These are phyloP conservation scores for Orgyia antiqua DNA, from an alignment of 2,888 invertebrate genomes.

Conservation along the genomic window DNA sequence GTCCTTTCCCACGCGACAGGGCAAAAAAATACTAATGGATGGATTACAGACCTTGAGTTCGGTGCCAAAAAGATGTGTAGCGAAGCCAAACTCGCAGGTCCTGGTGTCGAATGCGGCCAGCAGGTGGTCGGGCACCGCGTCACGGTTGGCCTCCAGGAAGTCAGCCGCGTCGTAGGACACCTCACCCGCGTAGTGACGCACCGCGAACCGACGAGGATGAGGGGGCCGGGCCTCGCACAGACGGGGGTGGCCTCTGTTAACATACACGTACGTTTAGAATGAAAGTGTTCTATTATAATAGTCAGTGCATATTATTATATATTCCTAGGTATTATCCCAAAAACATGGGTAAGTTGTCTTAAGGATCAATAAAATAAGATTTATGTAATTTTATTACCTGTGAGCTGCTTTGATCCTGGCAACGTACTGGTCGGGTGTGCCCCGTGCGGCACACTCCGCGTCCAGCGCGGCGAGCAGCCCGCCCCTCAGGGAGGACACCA, in stretches of 20 bases:
- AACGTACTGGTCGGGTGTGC: slow-evolving; percentile 77
- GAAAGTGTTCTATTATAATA: too few relatives aligned
- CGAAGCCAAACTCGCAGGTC: slow-evolving; percentile 97
- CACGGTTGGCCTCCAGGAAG: slow-evolving; percentile 94
- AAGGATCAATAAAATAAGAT: background rate
- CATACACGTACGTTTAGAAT: too few relatives aligned
- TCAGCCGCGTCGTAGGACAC: slow-evolving; percentile 94
- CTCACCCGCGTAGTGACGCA: slow-evolving; percentile 88
- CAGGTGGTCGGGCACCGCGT: slow-evolving; percentile 94
- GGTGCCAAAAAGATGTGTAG: slow-evolving; percentile 95
- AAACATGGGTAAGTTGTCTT: too few relatives aligned
- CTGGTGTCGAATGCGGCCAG: slow-evolving; percentile 95
- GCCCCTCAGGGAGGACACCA: slow-evolving; percentile 94
- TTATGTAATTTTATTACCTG: slow-evolving; percentile 26
- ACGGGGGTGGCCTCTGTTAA: slow-evolving; percentile 85
- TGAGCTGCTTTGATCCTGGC: slow-evolving; percentile 53
- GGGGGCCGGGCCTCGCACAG: slow-evolving; percentile 88
- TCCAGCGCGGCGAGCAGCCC: slow-evolving; percentile 95
- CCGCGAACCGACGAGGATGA: slow-evolving; percentile 90
- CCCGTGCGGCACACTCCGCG: slow-evolving; percentile 92
- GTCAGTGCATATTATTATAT: too few relatives aligned
- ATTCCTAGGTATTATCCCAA: too few relatives aligned
- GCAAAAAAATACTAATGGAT: too few relatives aligned
- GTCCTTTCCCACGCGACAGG: too few relatives aligned
- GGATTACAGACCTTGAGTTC: slow-evolving; percentile 84